A percentile compares a stretch with the other conserved stretches of the same genome.
These are phyloP conservation scores for Petroica traversi DNA, from an alignment of 2,113 vertebrate species.

Conservation along the genomic window DNA sequence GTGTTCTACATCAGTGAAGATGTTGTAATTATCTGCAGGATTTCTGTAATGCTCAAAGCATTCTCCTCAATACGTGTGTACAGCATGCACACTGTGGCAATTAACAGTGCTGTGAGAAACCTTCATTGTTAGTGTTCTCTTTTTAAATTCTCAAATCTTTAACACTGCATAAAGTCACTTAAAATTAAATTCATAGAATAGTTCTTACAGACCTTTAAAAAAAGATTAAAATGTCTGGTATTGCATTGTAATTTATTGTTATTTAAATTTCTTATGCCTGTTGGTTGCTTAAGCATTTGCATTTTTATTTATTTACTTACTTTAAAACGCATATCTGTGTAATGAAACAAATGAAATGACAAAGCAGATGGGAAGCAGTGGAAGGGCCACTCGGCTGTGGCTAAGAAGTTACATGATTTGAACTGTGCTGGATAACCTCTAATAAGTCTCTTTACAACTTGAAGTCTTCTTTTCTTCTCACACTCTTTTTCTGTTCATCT, in stretches of 20 bases:
- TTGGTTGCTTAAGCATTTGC: background rate
- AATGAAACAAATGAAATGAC: conserved; percentile 21
- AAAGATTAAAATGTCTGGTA: conserved; percentile 9
- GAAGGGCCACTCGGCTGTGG: background rate
- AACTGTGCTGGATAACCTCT: background rate
- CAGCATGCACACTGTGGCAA: rapidly evolving
- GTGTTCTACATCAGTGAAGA: background rate
- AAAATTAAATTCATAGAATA: background rate
- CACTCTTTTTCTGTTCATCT: background rate
- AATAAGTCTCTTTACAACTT: background rate
- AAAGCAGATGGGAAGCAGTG: background rate
- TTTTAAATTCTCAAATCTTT: conserved; percentile 12
- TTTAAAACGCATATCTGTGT: background rate
- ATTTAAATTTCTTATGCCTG: conserved; percentile 11
- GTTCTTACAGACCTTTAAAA: background rate
- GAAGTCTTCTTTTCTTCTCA: background rate
- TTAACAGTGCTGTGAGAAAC: background rate
- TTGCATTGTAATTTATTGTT: background rate
- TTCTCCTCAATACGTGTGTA: background rate
- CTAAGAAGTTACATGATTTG: background rate
- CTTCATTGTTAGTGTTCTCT: background rate
- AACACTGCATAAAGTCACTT: background rate
- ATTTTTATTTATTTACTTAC: background rate
- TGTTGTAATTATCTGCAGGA: background rate
- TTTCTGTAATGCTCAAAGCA: background rate